phyloP scores from a whole-genome alignment of 1,140 invertebrate genomes.

The Zaprionus nigranus region DNA sequence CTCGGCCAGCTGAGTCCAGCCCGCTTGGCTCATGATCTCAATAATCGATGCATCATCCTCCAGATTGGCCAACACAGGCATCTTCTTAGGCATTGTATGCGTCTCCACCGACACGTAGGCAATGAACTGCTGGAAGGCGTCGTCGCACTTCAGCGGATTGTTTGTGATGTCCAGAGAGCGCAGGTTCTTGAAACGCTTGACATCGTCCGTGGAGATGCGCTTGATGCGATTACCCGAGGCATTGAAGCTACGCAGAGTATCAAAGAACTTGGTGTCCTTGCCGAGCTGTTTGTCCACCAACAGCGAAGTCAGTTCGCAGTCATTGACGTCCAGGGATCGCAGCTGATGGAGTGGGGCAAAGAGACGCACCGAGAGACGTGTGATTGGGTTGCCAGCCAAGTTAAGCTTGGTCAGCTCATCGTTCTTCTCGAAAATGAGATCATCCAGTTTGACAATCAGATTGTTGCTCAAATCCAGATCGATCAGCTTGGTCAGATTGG shows the following conservation, averaged over 20 bases:
- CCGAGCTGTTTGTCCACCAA: conserved; percentile 86
- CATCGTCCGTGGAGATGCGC: conserved; percentile 86
- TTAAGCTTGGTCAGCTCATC: conserved; percentile 87
- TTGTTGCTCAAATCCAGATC: conserved; percentile 90
- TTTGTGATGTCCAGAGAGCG: conserved; percentile 87
- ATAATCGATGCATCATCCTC: conserved; percentile 68
- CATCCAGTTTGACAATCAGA: conserved; percentile 86
- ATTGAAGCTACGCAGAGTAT: conserved; percentile 86
- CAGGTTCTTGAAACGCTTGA: conserved; percentile 86
- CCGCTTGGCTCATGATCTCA: conserved; percentile 52
- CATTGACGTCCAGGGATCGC: conserved; percentile 88
- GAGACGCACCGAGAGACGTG: conserved; percentile 87
- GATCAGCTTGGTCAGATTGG: conserved; percentile 86
- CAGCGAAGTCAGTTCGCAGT: conserved; percentile 87
- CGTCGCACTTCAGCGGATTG: conserved; percentile 88
- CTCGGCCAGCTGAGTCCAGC: conserved; percentile 71
- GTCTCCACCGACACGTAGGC: conserved; percentile 85
- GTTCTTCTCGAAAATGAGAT: conserved; percentile 87
- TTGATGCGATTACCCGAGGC: conserved; percentile 86
- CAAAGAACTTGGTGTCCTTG: conserved; percentile 83
- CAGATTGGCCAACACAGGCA: conserved; percentile 85
- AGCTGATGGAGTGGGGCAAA: conserved; percentile 87
- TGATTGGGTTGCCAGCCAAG: conserved; percentile 89
- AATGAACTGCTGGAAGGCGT: conserved; percentile 86
- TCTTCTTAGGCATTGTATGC: conserved; percentile 85